A percentile compares a stretch with the other conserved stretches of the same genome.
Conservation (phyloP, 2,113 vertebrate genomes). For the Sinosuthora webbiana region DNA sequence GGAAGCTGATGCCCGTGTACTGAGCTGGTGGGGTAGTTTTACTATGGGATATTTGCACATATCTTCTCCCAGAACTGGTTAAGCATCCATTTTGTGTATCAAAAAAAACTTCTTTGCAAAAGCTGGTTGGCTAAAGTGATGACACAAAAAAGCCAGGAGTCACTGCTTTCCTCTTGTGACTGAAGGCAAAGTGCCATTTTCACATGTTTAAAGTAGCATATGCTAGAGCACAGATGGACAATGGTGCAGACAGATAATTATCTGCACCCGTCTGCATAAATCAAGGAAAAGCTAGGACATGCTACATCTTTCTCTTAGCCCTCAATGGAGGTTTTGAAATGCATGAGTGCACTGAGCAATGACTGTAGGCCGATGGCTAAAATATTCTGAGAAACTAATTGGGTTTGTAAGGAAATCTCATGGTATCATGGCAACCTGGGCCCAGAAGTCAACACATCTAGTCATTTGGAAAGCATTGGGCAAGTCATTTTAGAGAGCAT, state of each 20-base stretch:
- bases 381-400: background rate
- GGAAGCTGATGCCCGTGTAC: background rate
- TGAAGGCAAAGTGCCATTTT: background rate
- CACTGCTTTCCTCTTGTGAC: background rate
- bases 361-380: rapidly evolving
- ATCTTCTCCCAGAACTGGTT: background rate
- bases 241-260: background rate
- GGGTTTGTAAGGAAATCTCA: background rate
- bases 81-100: background rate
- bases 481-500: background rate
- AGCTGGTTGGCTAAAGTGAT: background rate
- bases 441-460: background rate
- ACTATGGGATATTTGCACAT: rapidly evolving
- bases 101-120: background rate
- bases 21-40: background rate
- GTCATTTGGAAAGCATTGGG: background rate
- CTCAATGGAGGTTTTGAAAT: background rate
- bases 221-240: background rate
- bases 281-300: background rate
- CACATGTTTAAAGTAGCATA: background rate
- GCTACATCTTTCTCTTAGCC: background rate
- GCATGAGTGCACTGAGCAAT: rapidly evolving
- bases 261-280: background rate
- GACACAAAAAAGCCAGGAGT: background rate
- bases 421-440: background rate